A percentile compares a stretch with the other conserved stretches of the same genome.
Conservation (phyloP, 2,113 vertebrate genomes). For the Tychaedon coryphoeus region DNA sequence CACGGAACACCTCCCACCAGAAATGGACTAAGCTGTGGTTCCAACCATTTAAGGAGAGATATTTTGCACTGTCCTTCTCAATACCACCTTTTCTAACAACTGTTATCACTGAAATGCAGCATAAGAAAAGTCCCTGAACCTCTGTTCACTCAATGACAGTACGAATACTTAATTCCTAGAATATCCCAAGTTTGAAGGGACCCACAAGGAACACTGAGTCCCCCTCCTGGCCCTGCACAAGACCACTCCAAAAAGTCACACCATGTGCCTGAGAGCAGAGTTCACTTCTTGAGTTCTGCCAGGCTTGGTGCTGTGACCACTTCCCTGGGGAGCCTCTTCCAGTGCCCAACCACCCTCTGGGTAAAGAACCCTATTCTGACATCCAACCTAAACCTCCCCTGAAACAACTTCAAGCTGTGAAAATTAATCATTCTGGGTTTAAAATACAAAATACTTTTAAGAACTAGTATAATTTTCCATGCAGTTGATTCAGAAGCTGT, state of each 20-base stretch:
- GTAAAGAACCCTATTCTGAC: background rate
- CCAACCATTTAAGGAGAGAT: background rate
- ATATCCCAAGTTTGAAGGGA: accelerated
- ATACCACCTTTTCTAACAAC: background rate
- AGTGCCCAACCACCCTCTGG: too few species aligned
- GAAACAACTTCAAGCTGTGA: background rate
- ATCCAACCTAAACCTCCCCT: background rate
- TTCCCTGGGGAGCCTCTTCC: background rate
- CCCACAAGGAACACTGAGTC: background rate
- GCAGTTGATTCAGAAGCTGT: background rate
- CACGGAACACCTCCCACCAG: background rate
- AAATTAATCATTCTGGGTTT: background rate
- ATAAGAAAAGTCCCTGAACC: background rate
- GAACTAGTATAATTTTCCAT: background rate
- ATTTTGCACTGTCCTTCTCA: background rate
- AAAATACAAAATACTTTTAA: background rate
- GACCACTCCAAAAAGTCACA: background rate
- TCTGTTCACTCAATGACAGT: background rate
- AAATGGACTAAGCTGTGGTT: background rate
- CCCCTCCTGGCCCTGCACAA: background rate
- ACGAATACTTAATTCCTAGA: accelerated
- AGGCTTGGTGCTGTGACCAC: background rate
- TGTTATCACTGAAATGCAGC: background rate
- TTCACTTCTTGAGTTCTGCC: background rate
- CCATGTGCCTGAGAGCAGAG: background rate